Evolutionary conservation across 2,113 vertebrate genomes (phyloP), one percentile per base, ranked within the genome.

Genomic region (Nerophis lumbriciformis): DNA sequence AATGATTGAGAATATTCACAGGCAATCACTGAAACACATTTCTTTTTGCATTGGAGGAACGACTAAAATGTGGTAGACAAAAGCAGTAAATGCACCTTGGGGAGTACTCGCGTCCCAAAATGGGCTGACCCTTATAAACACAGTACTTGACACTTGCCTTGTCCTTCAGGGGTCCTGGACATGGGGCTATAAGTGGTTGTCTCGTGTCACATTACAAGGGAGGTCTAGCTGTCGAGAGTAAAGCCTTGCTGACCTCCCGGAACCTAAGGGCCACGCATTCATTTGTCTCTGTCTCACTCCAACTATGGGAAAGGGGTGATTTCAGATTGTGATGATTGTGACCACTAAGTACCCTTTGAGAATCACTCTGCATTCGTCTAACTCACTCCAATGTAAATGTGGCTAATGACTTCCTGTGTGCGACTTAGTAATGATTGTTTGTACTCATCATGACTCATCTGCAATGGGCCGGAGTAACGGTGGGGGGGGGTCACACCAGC

Each of bases 391-490:
- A 60, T 36, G 35, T 61, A 21, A 47, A 59, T 54, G 37, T 1
- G 28, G 28, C 28, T 28, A 45, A 45, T 8, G 16, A 28, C 13
- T 44, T n/a, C 3, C 9, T 51, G 14, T 53, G 52, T 61, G 48
- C 57, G 68, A 37, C 71, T 73, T 57, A 45, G 38, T 63, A 64
- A 54, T 13, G 13, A 69, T 35, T 72, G 61, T 75, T 75, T 74
- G 66, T 64, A 49, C 4, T 51, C 8, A 50, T 53, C 47, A 37
- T 75, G 61, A 78, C 70, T 80, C 28, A 76, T 80, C 70, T 71
- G 66, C 72, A 74, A 66, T 72, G 66, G 56, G 66, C 3, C 3
- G 10, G 4, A 19, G 21, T 12, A 2, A 28, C 3, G 28, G 21
- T 5, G 53, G 36, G 36, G 36, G 36, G 36, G 53, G 13, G 47